These are phyloP conservation scores for Brachypterus glaber DNA, from an alignment of 2,888 invertebrate genomes.

Conservation along the genomic window DNA sequence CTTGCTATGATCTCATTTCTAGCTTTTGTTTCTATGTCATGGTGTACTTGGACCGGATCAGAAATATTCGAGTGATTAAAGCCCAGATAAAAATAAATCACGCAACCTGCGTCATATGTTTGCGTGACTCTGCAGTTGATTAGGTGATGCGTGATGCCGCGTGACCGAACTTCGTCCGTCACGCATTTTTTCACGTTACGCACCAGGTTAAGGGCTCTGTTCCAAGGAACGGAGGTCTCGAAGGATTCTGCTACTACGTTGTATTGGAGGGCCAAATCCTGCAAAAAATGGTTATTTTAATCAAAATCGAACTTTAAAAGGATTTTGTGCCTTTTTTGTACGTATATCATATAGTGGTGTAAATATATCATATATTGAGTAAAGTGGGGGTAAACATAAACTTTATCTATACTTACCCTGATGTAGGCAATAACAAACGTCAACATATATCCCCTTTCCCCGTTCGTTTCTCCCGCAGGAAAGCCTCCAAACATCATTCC, in stretches of 20 bases:
- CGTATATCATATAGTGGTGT: neutral
- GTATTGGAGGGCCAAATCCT: conserved; percentile 87
- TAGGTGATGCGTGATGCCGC: conserved; percentile 53
- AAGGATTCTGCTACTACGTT: conserved; percentile 91
- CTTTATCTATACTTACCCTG: conserved; percentile 52
- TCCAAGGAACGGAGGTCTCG: conserved; percentile 98
- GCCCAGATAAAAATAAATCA: conserved; percentile 61
- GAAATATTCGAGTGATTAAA: conserved; percentile 44
- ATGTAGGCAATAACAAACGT: conserved; percentile 98
- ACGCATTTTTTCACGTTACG: conserved; percentile 82
- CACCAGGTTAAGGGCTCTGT: conserved; percentile 72
- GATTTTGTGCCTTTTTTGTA: neutral
- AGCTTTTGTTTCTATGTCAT: conserved; percentile 78
- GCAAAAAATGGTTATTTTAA: conserved; percentile 35
- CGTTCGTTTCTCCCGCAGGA: conserved; percentile 87
- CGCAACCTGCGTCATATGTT: conserved; percentile 94
- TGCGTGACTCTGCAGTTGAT: conserved; percentile 86
- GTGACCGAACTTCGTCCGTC: conserved; percentile 49
- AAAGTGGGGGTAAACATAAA: neutral
- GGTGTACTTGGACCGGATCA: conserved; percentile 82
- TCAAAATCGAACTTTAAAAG: neutral
- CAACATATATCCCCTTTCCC: conserved; percentile 88
- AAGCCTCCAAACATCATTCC: conserved; percentile 71
- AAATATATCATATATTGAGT: neutral
- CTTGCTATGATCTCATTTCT: conserved; percentile 85